Percentiles rank a stretch among this genome's conserved stretches.
Evolutionary conservation across 1,140 invertebrate genomes (phyloP).

Genomic region (Rhynchophorus ferrugineus): DNA sequence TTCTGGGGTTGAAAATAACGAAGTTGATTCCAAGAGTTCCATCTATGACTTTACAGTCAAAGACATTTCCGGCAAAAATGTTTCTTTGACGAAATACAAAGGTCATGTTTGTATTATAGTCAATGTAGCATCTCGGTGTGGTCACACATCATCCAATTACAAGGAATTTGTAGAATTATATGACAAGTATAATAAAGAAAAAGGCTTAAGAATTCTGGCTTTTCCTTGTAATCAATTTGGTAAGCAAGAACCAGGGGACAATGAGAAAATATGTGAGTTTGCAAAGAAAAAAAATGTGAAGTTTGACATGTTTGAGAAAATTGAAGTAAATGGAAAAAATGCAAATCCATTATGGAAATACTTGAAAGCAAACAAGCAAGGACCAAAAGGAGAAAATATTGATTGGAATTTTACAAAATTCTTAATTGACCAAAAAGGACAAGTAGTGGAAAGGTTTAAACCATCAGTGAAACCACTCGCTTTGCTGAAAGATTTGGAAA

Average conservation of each 20-base stretch:
- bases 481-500: conserved; percentile 57
- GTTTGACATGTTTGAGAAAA: conserved; percentile 72
- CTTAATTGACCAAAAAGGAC: conserved; percentile 77
- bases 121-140: conserved; percentile 83
- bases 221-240: conserved; percentile 94
- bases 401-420: conserved; percentile 99
- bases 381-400: conserved; percentile 63
- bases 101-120: conserved; percentile 67
- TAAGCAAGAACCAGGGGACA: conserved; percentile 67
- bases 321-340: conserved; percentile 81
- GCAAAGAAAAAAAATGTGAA: conserved; percentile 59
- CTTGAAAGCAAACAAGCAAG: conserved; percentile 44
- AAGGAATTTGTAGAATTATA: conserved; percentile 64
- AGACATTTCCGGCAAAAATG: conserved; percentile 64
- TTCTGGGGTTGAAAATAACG: too few species aligned
- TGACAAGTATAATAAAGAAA: conserved; percentile 55
- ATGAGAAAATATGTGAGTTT: conserved; percentile 69
- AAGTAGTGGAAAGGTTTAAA: conserved; percentile 71
- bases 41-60: conserved; percentile 70
- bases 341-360: conserved; percentile 82
- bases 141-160: conserved; percentile 72
- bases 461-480: conserved; percentile 65
- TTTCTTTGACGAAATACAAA: conserved; percentile 64
- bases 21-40: neutral
- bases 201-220: conserved; percentile 68